Conservation (phyloP, 2,888 invertebrate genomes). For the Drosophila suboccidentalis region DNA sequence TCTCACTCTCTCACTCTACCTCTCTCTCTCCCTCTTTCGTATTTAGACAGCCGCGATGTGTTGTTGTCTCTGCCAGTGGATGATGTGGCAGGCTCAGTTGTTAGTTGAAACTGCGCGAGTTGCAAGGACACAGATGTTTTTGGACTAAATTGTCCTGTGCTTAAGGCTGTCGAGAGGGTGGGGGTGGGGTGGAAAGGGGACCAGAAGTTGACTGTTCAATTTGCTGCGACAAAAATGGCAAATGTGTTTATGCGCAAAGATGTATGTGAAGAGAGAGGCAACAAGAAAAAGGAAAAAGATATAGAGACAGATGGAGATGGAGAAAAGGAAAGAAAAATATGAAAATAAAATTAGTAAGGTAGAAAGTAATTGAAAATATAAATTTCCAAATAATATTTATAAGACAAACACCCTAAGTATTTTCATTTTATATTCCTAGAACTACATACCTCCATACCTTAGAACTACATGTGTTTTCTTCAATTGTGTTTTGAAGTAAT, state of each 20-base stretch:
- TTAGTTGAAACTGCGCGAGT: constrained; percentile 13
- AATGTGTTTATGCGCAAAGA: constrained; percentile 80
- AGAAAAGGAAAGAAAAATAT: neutral
- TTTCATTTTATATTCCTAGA: too few species aligned
- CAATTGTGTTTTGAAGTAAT: neutral
- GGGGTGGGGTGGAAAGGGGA: neutral
- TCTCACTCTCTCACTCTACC: neutral
- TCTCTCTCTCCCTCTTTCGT: neutral
- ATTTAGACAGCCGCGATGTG: constrained; percentile 61
- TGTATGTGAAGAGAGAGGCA: constrained; percentile 45
- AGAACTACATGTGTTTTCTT: too few species aligned
- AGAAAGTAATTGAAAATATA: neutral
- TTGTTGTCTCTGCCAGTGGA: constrained; percentile 59
- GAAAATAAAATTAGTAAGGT: neutral
- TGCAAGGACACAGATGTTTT: constrained; percentile 62
- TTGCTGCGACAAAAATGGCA: constrained; percentile 68
- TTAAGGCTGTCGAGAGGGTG: constrained; percentile 32
- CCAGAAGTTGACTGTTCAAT: constrained; percentile 61
- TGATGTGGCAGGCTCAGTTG: constrained; percentile 63
- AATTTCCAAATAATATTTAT: too few species aligned
- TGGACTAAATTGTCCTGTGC: constrained; percentile 65
- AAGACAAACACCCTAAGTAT: too few species aligned
- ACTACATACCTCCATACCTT: too few species aligned
- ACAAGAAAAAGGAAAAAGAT: neutral
- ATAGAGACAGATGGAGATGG: neutral